Evolutionary conservation across 2,113 vertebrate species (phyloP), one percentile per base, ranked within the genome.

Genomic region (Pleuronectes platessa): DNA sequence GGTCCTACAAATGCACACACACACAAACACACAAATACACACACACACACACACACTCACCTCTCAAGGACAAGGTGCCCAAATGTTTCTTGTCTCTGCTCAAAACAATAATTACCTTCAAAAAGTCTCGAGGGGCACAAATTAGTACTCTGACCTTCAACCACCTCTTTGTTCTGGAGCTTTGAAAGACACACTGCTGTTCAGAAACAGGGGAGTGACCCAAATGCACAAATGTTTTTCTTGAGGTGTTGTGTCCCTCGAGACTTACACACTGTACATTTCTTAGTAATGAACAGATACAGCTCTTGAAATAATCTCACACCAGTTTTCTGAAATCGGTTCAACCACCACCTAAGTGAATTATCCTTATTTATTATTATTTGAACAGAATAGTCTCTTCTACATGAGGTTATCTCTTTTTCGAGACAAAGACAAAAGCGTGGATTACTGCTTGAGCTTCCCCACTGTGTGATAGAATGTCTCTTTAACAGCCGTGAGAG

Each of bases 51-150:
- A 55, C 55, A 79, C 21, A 61, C 69, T 76, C 68, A 47, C 54
- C 21, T 77, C 54, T 62, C 15, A 77, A 67, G 26, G 47, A 81
- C 62, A 82, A 51, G 42, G 23, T 69, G 53, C 18, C 67, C 42
- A 27, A 75, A 73, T 35, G 67, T 78, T 65, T 72, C 71, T 75
- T 51, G 68, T 68, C 76, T 65, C 71, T 4, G 15, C 53, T 49
- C 70, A 83, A 84, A 92, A 92, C 88, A 89, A 68, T 82, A 86
- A 87, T 92, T 92, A 88, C 53, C 83, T 78, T 88, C 71, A 82
- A 88, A 91, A 81, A 79, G 70, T 77, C 74, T 65, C 3, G 23
- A 75, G 14, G 64, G 47, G 26, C 61, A 67, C 82, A 90, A 93
- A 93, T 91, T 65, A 93, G 72, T 70, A 86, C 73, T 83, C 88